Evolutionary conservation across 2,113 vertebrate species (phyloP).

Genomic region (Halichoeres trimaculatus): DNA sequence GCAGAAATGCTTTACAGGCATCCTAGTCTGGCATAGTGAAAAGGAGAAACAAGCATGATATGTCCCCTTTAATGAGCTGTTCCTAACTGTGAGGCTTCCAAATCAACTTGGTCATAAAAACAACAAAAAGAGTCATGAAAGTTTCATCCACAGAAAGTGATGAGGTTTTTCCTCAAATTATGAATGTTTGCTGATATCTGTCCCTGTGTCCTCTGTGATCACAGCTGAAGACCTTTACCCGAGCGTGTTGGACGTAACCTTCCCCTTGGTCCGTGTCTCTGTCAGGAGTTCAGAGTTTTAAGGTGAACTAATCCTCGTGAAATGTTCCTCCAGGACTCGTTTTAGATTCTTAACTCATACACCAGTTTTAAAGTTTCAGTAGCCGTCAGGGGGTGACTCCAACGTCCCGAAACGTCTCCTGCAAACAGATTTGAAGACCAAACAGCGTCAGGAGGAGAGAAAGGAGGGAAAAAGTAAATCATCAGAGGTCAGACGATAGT

Average conservation of each 20-base stretch:
- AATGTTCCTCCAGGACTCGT: background rate
- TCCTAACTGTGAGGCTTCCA: too few relatives aligned
- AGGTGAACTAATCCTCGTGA: background rate
- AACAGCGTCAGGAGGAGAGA: background rate
- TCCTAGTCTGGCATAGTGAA: too few relatives aligned
- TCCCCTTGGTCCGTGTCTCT: background rate
- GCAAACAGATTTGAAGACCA: slow-evolving; percentile 1
- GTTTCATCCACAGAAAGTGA: too few relatives aligned
- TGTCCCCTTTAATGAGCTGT: too few relatives aligned
- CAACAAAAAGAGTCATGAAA: too few relatives aligned
- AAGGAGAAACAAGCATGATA: too few relatives aligned
- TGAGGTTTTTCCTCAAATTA: too few relatives aligned
- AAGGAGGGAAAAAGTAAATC: background rate
- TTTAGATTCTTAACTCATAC: slow-evolving; percentile 23
- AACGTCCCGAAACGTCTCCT: slow-evolving; percentile 15
- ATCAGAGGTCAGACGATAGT: slow-evolving; percentile 22
- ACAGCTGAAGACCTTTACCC: background rate
- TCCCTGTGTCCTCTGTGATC: background rate
- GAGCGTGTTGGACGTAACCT: background rate
- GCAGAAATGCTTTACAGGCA: too few relatives aligned
- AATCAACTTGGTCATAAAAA: too few relatives aligned
- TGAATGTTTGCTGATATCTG: too few relatives aligned
- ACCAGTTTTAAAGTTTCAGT: slow-evolving; percentile 1
- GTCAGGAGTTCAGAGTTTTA: background rate
- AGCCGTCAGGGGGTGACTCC: slow-evolving; percentile 23